phyloP scores from a whole-genome alignment of 2,113 vertebrate genomes.

The Microcebus lehilahytsara region DNA sequence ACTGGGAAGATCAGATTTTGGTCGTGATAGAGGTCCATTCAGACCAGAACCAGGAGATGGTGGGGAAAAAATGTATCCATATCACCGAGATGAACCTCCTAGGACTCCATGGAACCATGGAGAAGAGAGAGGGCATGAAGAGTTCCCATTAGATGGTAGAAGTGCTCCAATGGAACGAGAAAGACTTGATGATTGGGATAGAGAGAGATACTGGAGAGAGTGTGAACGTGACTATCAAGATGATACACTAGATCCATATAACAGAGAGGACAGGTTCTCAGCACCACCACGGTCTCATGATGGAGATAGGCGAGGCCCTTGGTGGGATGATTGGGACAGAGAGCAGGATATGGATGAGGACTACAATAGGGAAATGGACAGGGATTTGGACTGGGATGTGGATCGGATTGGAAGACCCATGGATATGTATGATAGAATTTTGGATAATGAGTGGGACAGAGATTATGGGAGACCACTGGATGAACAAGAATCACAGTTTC shows the following conservation, averaged over 20 bases:
- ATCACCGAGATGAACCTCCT: constrained; percentile 81
- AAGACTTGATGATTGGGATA: constrained; percentile 83
- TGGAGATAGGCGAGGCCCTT: constrained; percentile 82
- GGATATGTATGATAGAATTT: constrained; percentile 86
- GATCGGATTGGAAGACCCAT: constrained; percentile 86
- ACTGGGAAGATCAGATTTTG: constrained; percentile 79
- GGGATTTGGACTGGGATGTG: constrained; percentile 85
- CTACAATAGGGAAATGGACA: constrained; percentile 82
- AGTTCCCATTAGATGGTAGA: constrained; percentile 84
- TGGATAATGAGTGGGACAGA: constrained; percentile 87
- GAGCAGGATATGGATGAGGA: constrained; percentile 82
- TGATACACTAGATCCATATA: constrained; percentile 86
- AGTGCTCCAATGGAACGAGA: constrained; percentile 84
- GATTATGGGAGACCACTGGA: constrained; percentile 87
- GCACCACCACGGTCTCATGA: constrained; percentile 87
- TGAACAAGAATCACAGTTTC: constrained; percentile 88
- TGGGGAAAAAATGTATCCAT: constrained; percentile 81
- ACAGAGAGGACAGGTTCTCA: constrained; percentile 88
- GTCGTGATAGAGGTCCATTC: constrained; percentile 81
- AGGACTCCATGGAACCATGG: constrained; percentile 85
- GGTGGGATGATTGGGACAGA: constrained; percentile 87
- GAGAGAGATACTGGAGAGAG: constrained; percentile 91
- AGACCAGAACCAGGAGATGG: constrained; percentile 79
- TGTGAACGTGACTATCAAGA: constrained; percentile 87
- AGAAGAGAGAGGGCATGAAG: constrained; percentile 85